phyloP scores from a whole-genome alignment of 2,888 invertebrate species.

The Erannis defoliaria region DNA sequence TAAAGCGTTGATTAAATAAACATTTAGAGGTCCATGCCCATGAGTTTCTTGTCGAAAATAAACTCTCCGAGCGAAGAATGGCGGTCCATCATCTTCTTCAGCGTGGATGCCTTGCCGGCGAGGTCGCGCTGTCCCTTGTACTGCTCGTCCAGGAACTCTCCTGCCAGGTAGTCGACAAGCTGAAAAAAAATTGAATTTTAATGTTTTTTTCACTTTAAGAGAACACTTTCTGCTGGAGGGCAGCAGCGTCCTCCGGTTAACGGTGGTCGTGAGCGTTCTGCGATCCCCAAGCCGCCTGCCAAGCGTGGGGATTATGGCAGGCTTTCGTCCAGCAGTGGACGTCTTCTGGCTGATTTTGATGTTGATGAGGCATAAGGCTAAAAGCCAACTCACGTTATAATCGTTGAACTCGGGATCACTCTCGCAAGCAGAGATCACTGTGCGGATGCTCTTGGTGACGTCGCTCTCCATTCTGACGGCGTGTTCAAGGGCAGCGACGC shows the following conservation, averaged over 20 bases:
- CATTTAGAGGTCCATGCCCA: constrained; percentile 79
- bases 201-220: too few species aligned
- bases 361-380: too few species aligned
- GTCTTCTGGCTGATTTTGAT: too few species aligned
- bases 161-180: constrained; percentile 93
- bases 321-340: too few species aligned
- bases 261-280: too few species aligned
- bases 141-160: constrained; percentile 94
- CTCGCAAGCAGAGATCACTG: constrained; percentile 91
- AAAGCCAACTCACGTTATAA: constrained; percentile 90
- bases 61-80: constrained; percentile 92
- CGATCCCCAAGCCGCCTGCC: too few species aligned
- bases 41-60: constrained; percentile 93
- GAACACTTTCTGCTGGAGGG: too few species aligned
- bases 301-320: too few species aligned
- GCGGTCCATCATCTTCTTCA: constrained; percentile 90
- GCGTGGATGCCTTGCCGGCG: constrained; percentile 92
- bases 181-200: constrained; percentile 62
- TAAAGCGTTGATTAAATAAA: background rate
- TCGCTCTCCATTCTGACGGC: constrained; percentile 92
- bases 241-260: too few species aligned
- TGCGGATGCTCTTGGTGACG: constrained; percentile 92
- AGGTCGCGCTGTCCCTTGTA: constrained; percentile 94
- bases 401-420: constrained; percentile 88
- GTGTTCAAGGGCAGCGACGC: constrained; percentile 89